A percentile compares a stretch with the other conserved stretches of the same genome.
Evolutionary conservation across 1,140 invertebrate genomes (phyloP).

Genomic region (Pomphorhynchus laevis): DNA sequence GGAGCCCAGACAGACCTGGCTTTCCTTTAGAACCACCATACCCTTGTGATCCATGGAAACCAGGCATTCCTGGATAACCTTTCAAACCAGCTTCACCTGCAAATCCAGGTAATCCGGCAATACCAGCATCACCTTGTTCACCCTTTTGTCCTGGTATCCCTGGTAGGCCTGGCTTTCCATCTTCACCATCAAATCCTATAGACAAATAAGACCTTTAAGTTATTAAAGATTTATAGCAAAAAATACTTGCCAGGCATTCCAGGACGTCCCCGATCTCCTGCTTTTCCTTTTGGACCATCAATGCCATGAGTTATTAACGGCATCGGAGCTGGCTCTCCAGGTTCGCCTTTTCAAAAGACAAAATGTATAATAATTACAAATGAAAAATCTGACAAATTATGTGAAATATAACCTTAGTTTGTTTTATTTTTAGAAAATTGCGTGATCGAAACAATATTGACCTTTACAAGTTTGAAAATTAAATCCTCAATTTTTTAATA

Average conservation of each 20-base stretch:
- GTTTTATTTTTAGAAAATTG: no score
- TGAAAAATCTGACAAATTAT: no score
- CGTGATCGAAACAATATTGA: no score
- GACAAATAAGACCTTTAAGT: conserved; percentile 4
- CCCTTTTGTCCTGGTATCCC: not conserved
- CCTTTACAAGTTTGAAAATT: no score
- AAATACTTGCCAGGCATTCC: conserved; percentile 15
- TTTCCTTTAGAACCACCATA: not conserved
- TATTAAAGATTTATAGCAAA: conserved; percentile 13
- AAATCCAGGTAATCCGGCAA: not conserved
- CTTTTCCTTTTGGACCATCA: no score
- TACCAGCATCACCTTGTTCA: conserved; percentile 4
- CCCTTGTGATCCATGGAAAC: not conserved
- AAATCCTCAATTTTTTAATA: no score
- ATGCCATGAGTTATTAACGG: no score
- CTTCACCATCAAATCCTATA: not conserved
- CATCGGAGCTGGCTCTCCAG: no score
- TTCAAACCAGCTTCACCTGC: not conserved
- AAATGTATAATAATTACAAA: no score
- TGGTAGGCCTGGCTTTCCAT: not conserved
- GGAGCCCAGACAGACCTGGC: not conserved
- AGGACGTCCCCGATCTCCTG: conserved; percentile 15
- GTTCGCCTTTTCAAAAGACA: no score
- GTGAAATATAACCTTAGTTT: no score
- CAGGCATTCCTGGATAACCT: not conserved